Percentiles rank a stretch among this genome's conserved stretches.
phyloP scores from a whole-genome alignment of 2,113 vertebrate species.

The Helogale parvula region DNA sequence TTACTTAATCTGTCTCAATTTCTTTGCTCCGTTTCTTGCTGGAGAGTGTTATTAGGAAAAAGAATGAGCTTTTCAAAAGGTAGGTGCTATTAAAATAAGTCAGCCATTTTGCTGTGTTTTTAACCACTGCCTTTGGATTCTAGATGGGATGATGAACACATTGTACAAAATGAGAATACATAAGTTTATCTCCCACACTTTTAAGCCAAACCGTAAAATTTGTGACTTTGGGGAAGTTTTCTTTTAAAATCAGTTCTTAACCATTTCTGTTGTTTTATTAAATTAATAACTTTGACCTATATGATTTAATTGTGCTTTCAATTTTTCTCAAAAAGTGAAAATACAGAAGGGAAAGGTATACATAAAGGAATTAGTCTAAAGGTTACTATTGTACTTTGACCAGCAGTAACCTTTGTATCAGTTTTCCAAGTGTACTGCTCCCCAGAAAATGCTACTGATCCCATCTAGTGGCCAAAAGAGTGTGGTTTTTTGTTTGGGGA shows the following conservation, averaged over 20 bases:
- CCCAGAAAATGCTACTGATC: constrained; percentile 12
- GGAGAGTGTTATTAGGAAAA: constrained; percentile 24
- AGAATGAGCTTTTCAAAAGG: background rate
- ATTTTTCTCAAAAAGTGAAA: constrained; percentile 20
- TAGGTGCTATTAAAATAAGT: background rate
- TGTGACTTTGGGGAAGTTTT: background rate
- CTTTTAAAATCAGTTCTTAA: constrained; percentile 27
- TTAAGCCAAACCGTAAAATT: constrained; percentile 42
- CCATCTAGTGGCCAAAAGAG: constrained; percentile 82
- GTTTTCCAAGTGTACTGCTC: background rate
- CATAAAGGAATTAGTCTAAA: constrained; percentile 54
- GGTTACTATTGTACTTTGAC: constrained; percentile 87
- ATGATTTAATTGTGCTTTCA: constrained; percentile 14
- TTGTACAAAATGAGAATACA: background rate
- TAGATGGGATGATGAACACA: background rate
- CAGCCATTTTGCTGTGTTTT: background rate
- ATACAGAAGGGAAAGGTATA: background rate
- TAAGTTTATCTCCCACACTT: background rate
- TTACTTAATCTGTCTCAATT: constrained; percentile 38
- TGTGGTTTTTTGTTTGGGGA: background rate
- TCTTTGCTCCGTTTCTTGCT: constrained; percentile 35
- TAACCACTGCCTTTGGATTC: background rate
- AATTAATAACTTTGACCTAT: constrained; percentile 24
- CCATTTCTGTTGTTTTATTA: constrained; percentile 26
- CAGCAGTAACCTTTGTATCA: constrained; percentile 84